Evolutionary conservation across 2,888 invertebrate species (phyloP), one percentile per base, ranked within the genome.

Genomic region (Adelognathus sp.): DNA sequence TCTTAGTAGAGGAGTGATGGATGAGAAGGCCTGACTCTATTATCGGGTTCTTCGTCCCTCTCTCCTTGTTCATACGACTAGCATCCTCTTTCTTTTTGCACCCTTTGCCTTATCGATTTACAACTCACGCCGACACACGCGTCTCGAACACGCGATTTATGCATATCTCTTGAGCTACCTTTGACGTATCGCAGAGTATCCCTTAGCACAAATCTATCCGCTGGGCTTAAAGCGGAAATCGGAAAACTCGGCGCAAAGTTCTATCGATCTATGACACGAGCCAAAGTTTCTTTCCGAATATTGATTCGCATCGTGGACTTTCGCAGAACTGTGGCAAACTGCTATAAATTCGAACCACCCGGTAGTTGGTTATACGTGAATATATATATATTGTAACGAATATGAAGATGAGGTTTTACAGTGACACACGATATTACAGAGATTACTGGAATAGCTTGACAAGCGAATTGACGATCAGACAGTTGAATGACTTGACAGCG

Each of bases 81-180:
- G 50, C 36, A 36, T 66, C 36, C 24, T 31, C n/a, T 1, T n/a
- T 5, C 18, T 71, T 18, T 27, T 36, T 54, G 27, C n/a, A n/a
- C n/a, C n/a, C n/a, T n/a, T 33, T 14, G 16, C 50, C 60, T 31
- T 71, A 71, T 71, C 60, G 70, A 60, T 71, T 60, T 61, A 52
- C 50, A 9, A 44, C 46, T 11, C 18, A 60, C 60, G 9, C 36
- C 27, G 46, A 50, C 70, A n/a, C 36, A 67, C 67, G 54, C 54
- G 41, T 41, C 56, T 39, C 18, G 21, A 7, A 61, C 18, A 39
- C 39, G 50, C 21, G 50, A 60, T 70, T 60, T 70, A 70, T 71
- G 70, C 60, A 27, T 61, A 33, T 52, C 36, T 24, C 27, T 16
- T 29, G 41, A 50, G 24, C 31, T 9, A n/a, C 27, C 67, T 6